These are phyloP conservation scores for Chiloscyllium plagiosum DNA, from an alignment of 2,113 vertebrate species.

Conservation along the genomic window DNA sequence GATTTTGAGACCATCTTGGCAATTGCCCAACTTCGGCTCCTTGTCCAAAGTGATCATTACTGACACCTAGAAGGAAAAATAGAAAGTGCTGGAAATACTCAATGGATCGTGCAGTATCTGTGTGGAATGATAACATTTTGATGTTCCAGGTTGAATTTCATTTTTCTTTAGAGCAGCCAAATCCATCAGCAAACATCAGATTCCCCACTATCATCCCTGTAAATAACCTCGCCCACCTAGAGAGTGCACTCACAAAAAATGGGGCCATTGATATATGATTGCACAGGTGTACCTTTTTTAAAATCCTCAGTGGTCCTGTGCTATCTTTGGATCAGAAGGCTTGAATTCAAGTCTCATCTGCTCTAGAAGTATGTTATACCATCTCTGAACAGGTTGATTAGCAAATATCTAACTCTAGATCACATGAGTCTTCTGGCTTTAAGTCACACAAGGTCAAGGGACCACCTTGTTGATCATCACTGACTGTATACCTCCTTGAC, in stretches of 20 bases:
- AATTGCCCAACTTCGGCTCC: neutral
- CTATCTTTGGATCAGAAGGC: too few species aligned
- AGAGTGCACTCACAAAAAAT: neutral
- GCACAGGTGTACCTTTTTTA: neutral
- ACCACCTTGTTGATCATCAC: too few species aligned
- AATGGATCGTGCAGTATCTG: too few species aligned
- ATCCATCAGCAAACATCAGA: neutral
- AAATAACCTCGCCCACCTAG: neutral
- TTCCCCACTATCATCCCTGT: too few species aligned
- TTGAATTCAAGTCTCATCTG: neutral
- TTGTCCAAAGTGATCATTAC: neutral
- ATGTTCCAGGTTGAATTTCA: neutral
- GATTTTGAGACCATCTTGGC: neutral
- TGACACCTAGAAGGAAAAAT: neutral
- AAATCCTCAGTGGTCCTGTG: neutral
- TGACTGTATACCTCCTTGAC: neutral
- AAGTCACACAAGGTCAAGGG: too few species aligned
- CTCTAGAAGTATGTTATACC: neutral
- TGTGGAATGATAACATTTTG: neutral
- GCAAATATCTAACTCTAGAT: too few species aligned
- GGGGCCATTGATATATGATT: neutral
- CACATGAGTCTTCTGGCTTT: too few species aligned
- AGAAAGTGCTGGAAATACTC: neutral
- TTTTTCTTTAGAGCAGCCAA: neutral
- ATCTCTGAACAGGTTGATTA: too few species aligned